Percentiles rank a stretch among this genome's conserved stretches.
phyloP scores from a whole-genome alignment of 2,888 invertebrate species.

The Amorpha juglandis region DNA sequence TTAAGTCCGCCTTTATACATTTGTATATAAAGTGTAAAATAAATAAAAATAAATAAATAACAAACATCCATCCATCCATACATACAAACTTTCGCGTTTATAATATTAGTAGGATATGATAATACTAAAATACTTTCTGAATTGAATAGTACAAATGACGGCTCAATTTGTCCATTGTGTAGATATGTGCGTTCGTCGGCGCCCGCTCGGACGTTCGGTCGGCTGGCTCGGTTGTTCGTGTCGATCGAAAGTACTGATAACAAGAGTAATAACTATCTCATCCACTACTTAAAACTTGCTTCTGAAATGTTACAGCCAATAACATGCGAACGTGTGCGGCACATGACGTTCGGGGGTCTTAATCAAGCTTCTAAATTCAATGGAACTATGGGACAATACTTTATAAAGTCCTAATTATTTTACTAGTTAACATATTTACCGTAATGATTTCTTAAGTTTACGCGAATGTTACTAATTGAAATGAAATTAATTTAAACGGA shows the following conservation, averaged over 20 bases:
- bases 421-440: no score
- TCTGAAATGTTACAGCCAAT: slow-evolving; percentile 38
- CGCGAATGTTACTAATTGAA: no score
- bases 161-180: slow-evolving; percentile 55
- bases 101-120: not conserved
- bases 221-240: slow-evolving; percentile 48
- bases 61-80: no score
- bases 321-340: slow-evolving; percentile 1
- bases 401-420: no score
- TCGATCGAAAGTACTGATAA: slow-evolving; percentile 67
- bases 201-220: slow-evolving; percentile 32
- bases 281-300: slow-evolving; percentile 58
- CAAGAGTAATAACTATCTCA: slow-evolving; percentile 60
- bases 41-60: no score
- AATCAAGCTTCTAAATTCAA: not conserved
- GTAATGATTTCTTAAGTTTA: no score
- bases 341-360: no score
- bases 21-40: no score
- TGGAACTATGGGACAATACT: not conserved
- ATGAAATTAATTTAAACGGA: no score
- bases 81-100: no score
- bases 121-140: slow-evolving; percentile 3
- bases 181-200: slow-evolving; percentile 42
- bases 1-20: no score
- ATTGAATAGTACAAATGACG: slow-evolving; percentile 45